Evolutionary conservation across 2,113 vertebrate species (phyloP), one percentile per base, ranked within the genome.

Genomic region (Lichenostomus cassidix): DNA sequence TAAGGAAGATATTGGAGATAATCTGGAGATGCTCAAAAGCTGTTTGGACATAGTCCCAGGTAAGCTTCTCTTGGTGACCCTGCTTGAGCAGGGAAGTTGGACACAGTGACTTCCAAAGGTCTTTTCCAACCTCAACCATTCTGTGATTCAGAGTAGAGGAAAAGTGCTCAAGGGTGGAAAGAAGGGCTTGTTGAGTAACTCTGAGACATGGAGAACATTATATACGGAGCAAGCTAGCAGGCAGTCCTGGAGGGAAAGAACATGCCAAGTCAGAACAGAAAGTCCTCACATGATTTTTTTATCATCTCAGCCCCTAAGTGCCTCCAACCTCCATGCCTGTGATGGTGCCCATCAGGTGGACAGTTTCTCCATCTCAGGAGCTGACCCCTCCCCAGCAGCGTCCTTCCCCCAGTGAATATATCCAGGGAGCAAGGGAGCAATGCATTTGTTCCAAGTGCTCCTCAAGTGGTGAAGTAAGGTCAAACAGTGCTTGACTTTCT

Each of bases 401-500:
- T 41, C 52, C 35, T 87, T 94, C 9, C 25, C 11, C 9, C 63
- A 69, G 3, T 8, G 8, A 3, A 3, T 19, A n/a, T 29, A 78
- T 31, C 28, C 50, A 67, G 31, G 46, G 39, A 65, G 25, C 18
- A 59, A 49, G 15, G 11, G 33, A 56, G 19, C 3, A 67, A 35
- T 18, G 29, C 4, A 2, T 5, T 28, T 4, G 3, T 28, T 87
- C 50, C 22, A 16, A 69, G 67, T 62, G 39, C 16, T 47, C 46
- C 46, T 41, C 3, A 82, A 86, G 29, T 47, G 76, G 78, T 86
- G 71, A 90, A 80, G 82, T 88, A 80, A 77, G 67, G 75, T 90
- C 83, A 92, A 91, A 69, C 5, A 29, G 55, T 64, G 71, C 87
- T 77, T 63, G 67, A 91, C 52, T 90, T 97, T 94, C 87, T 92